Evolutionary conservation across 1,140 invertebrate species (phyloP), one percentile per base, ranked within the genome.

Genomic region (Lepidotrigona ventralis): DNA sequence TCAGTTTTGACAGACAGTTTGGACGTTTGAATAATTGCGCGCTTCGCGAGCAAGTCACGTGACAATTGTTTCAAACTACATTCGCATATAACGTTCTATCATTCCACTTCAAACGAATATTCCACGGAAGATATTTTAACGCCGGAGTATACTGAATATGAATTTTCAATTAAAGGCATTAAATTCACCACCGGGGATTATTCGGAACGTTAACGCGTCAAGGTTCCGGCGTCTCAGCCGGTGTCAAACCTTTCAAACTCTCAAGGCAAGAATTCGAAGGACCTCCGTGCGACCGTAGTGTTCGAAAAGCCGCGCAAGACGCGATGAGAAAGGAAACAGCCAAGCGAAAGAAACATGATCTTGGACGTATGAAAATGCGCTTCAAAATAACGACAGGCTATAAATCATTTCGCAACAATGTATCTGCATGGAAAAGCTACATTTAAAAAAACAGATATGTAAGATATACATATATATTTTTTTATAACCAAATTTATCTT

Each of bases 161-260:
- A 0, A 74, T 21, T 17, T 33, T 6, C 39, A 33, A 74, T 33
- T 11, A 8, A 33, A n/a, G 12, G 12, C 3, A 2, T 64, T 19
- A 11, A 64, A 71, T 6, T 39, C 2, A 26, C 19, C 53, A 11
- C 8, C 19, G 4, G 21, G 6, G 46, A 58, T 63, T 6, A 76
- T 11, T 71, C 8, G 17, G 26, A 53, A 26, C 17, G 23, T 60
- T 19, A 63, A 46, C 21, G 58, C 21, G 17, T 15, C 56, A 76
- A 76, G 73, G 56, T 15, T 46, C 14, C 54, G 29, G 19, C 6
- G 29, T 15, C 51, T 69, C 76, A 33, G 46, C 39, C 63, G 21
- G 21, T 39, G 39, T 80, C 69, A 29, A 66, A 46, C 78, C 78
- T 72, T 80, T 80, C 69, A 80, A 80, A 80, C 69, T 72, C 69